Percentiles rank a stretch among this genome's conserved stretches.
Conservation (phyloP, 1,140 invertebrate genomes). For the Drosophila pruinosa region DNA sequence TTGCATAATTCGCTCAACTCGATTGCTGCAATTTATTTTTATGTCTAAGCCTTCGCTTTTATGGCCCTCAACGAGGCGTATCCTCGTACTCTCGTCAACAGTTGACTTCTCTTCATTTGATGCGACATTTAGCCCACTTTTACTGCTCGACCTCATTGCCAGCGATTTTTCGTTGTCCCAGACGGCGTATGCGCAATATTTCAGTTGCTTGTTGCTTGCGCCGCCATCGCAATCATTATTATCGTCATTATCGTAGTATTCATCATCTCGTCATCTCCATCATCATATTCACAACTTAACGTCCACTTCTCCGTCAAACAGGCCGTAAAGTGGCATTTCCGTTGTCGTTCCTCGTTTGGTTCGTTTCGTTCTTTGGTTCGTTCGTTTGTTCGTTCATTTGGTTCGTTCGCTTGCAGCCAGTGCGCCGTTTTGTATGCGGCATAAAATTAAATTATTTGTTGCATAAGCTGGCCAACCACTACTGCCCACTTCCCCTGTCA, state of each 20-base stretch:
- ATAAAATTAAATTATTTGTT: slow-evolving; percentile 81
- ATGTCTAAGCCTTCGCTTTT: slow-evolving; percentile 48
- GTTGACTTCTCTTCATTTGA: slow-evolving; percentile 38
- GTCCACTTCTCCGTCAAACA: slow-evolving; percentile 77
- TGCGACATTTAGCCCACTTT: slow-evolving; percentile 69
- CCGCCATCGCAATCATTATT: not conserved
- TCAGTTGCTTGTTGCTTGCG: slow-evolving; percentile 36
- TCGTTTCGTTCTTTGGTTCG: slow-evolving; percentile 33
- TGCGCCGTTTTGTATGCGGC: slow-evolving; percentile 72
- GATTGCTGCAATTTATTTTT: slow-evolving; percentile 41
- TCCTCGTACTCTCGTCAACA: not conserved
- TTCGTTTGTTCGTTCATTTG: slow-evolving; percentile 16
- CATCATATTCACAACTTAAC: slow-evolving; percentile 79
- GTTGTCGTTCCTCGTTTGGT: slow-evolving; percentile 49
- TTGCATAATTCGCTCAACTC: slow-evolving; percentile 44
- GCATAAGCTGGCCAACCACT: slow-evolving; percentile 57
- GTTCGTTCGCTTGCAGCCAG: slow-evolving; percentile 25
- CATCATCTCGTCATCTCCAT: slow-evolving; percentile 63
- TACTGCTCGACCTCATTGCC: slow-evolving; percentile 68
- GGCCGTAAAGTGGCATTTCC: slow-evolving; percentile 79
- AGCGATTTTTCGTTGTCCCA: slow-evolving; percentile 39
- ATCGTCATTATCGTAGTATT: slow-evolving; percentile 33
- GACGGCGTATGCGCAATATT: slow-evolving; percentile 62
- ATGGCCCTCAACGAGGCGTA: slow-evolving; percentile 25
- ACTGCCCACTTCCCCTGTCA: not conserved